These are phyloP conservation scores for Forbesichthys agassizii DNA, from an alignment of 2,113 vertebrate genomes.

Conservation along the genomic window DNA sequence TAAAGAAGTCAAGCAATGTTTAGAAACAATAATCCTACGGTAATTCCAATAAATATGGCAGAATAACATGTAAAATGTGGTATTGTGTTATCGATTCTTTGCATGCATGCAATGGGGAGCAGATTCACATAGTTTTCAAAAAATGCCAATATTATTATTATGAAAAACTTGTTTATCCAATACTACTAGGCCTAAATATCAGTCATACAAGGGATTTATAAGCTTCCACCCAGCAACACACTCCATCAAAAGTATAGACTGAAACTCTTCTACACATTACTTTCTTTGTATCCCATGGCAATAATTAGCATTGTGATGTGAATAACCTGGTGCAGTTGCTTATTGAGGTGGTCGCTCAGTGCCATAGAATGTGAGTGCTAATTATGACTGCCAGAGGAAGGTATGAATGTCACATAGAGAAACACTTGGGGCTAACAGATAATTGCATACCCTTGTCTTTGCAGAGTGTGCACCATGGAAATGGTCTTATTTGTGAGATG, in stretches of 20 bases:
- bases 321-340: conserved; percentile 49
- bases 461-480: conserved; percentile 81
- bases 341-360: conserved; percentile 60
- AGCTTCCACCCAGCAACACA: neutral
- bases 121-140: too few relatives aligned
- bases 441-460: conserved; percentile 84
- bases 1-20: too few relatives aligned
- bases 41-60: too few relatives aligned
- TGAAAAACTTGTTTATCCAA: neutral
- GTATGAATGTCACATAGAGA: conserved; percentile 81
- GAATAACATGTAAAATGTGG: neutral
- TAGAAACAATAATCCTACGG: too few relatives aligned
- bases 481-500: conserved; percentile 80
- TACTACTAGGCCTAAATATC: too few relatives aligned
- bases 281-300: conserved; percentile 31
- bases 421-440: conserved; percentile 76
- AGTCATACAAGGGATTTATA: neutral
- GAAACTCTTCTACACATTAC: conserved; percentile 10
- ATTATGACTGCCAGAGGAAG: conserved; percentile 76
- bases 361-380: conserved; percentile 71
- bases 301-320: conserved; percentile 44
- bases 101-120: too few relatives aligned
- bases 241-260: conserved; percentile 1
- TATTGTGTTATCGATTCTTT: too few relatives aligned
- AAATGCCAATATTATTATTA: neutral